Conservation (phyloP, 2,797 vertebrate genomes). For the Saguinus oedipus region DNA sequence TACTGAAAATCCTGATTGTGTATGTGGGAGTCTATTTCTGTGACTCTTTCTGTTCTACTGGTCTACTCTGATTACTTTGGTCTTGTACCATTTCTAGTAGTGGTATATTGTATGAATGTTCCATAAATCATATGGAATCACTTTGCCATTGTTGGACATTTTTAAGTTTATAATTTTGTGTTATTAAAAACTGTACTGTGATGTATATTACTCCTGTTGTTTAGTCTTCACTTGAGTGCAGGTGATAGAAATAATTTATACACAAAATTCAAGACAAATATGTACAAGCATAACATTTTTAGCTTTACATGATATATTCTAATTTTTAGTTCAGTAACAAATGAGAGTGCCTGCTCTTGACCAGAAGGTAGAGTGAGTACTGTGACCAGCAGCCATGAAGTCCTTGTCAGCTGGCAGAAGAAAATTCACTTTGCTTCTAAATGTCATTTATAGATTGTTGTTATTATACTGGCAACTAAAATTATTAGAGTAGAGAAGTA, state of each 20-base stretch:
- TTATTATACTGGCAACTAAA: neutral
- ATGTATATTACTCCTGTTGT: neutral
- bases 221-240: neutral
- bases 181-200: neutral
- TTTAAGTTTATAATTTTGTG: slow-evolving; percentile 35
- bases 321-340: slow-evolving; percentile 20
- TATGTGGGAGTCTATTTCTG: neutral
- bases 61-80: neutral
- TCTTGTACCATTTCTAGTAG: neutral
- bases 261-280: neutral
- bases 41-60: neutral
- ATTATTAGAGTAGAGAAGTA: slow-evolving; percentile 32
- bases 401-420: neutral
- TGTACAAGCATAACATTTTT: neutral
- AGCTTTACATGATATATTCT: neutral
- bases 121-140: neutral
- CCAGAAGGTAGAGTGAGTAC: neutral
- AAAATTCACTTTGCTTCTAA: slow-evolving; percentile 24
- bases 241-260: slow-evolving; percentile 7
- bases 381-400: neutral
- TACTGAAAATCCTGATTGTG: neutral
- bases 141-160: neutral
- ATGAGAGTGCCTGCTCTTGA: neutral
- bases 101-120: neutral
- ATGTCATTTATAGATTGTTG: neutral